Percentiles rank a stretch among this genome's conserved stretches.
phyloP scores from a whole-genome alignment of 1,140 invertebrate genomes.

The Chlorops oryzae region DNA sequence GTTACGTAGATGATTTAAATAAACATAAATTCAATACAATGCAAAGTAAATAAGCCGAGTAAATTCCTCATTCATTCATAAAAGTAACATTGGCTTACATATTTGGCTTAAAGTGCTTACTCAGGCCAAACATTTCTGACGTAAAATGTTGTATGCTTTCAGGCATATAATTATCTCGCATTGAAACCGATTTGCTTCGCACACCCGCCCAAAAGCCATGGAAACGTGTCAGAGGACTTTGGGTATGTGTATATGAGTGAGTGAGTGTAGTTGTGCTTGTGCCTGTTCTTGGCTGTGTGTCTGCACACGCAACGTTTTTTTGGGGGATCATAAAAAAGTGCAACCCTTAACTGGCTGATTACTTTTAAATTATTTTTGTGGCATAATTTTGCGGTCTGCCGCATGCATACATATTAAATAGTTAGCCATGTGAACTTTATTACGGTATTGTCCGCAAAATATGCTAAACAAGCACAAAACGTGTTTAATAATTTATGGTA shows the following conservation, averaged over 20 bases:
- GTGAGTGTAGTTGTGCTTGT: constrained; percentile 13
- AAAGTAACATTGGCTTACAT: no score
- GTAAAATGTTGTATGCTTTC: no score
- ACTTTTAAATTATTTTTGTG: constrained; percentile 48
- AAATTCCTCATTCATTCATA: no score
- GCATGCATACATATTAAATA: constrained; percentile 16
- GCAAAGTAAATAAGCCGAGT: no score
- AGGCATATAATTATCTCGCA: no score
- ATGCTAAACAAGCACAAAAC: constrained; percentile 45
- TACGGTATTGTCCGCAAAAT: constrained; percentile 26
- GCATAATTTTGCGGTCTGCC: constrained; percentile 33
- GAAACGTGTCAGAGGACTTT: not conserved
- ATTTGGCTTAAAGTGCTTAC: no score
- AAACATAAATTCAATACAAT: no score
- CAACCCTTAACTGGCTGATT: constrained; percentile 30
- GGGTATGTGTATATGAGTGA: not conserved
- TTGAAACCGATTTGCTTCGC: no score
- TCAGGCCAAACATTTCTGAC: no score
- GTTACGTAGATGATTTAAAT: no score
- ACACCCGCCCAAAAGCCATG: not conserved
- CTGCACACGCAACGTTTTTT: no score
- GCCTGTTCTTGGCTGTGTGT: no score
- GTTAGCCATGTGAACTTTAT: constrained; percentile 11
- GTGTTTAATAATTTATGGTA: constrained; percentile 45
- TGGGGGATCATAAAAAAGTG: not conserved